A percentile compares a stretch with the other conserved stretches of the same genome.
These are phyloP conservation scores for Halcyon malimbica DNA, from an alignment of 2,113 vertebrate genomes.

Conservation along the genomic window DNA sequence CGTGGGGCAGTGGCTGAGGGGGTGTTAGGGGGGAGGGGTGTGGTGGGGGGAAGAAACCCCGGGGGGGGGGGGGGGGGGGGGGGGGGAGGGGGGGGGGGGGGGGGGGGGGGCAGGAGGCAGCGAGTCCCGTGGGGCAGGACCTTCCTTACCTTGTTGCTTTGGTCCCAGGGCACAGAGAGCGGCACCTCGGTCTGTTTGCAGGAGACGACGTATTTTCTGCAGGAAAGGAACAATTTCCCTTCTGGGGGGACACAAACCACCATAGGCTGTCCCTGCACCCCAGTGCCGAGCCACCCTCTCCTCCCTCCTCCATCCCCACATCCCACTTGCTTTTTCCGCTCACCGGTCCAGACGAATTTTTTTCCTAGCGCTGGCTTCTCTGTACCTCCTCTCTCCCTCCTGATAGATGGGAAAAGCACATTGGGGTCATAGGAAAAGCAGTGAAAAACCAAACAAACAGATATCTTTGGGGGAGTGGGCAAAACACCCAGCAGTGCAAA, in stretches of 20 bases:
- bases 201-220: slow-evolving; percentile 92
- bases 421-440: neutral
- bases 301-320: neutral
- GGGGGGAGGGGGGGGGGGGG: neutral
- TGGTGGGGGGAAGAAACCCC: too few relatives aligned
- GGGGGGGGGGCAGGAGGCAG: neutral
- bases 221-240: neutral
- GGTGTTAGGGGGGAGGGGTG: too few relatives aligned
- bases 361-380: slow-evolving; percentile 90
- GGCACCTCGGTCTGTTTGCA: slow-evolving; percentile 89
- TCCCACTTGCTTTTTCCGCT: neutral
- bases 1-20: rapidly evolving
- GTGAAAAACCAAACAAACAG: rapidly evolving
- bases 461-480: rapidly evolving
- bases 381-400: slow-evolving; percentile 92
- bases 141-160: slow-evolving; percentile 92
- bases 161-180: slow-evolving; percentile 94
- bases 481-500: neutral
- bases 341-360: slow-evolving; percentile 94
- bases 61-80: neutral
- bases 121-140: rapidly evolving
- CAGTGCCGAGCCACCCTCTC: rapidly evolving
- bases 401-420: slow-evolving; percentile 40
- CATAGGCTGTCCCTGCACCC: neutral
- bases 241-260: neutral